Evolutionary conservation across 2,888 invertebrate species (phyloP), one percentile per base, ranked within the genome.

Genomic region (Eulithis prunata): DNA sequence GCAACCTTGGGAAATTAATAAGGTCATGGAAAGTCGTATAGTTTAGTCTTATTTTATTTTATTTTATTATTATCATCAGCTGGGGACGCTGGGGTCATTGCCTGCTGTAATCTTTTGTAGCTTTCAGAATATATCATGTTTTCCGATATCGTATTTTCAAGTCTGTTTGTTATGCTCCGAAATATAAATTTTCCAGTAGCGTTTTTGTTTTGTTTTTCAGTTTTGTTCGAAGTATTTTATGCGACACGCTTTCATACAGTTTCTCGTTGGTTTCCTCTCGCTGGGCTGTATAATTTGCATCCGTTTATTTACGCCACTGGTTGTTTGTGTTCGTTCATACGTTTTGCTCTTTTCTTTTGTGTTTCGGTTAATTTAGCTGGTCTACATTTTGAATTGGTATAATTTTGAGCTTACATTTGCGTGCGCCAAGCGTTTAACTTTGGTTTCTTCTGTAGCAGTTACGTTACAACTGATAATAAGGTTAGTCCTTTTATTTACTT

Each of bases 271-370:
- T 81, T 82, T 81, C 84, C 73, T 82, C 77, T 85, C 79, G 83
- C 75, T 82, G 82, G 70, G 60, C 79, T 77, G 71, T 70, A 74
- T 86, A 86, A 88, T 86, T 78, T 82, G 70, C 75, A 75, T 80
- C 74, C 84, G 77, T 83, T 90, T 90, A 89, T 90, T 85, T 88
- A 85, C 89, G 90, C 87, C 75, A 89, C 79, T 81, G 69, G 69
- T 71, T 72, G 72, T 80, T 81, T 83, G 77, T 83, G 83, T 75
- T 78, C 78, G 77, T 78, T 82, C 78, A 77, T 84, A 81, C 72
- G 74, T 78, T 84, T 81, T 80, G 75, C 76, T 70, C 73, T 81
- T 84, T 83, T 82, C 61, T 68, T 72, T 72, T 70, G 67, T 73
- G 68, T 64, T 72, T 71, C 64, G 67, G 65, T 57, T 56, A 70